A percentile compares a stretch with the other conserved stretches of the same genome.
Evolutionary conservation across 2,113 vertebrate species (phyloP).

Genomic region (Scalopus aquaticus): DNA sequence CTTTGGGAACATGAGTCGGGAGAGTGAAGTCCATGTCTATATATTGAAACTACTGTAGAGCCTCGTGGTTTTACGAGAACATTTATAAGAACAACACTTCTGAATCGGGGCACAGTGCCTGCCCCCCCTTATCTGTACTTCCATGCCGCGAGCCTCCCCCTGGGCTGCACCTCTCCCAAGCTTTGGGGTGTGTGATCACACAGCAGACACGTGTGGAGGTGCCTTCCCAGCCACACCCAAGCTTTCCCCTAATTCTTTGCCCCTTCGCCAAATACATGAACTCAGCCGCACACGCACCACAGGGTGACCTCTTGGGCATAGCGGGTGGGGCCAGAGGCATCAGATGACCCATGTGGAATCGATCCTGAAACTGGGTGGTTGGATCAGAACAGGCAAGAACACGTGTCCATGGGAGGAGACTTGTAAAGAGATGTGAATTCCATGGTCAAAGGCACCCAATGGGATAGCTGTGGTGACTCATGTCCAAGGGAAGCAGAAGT

Average conservation of each 20-base stretch:
- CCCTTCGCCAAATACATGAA: background rate
- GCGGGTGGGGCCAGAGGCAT: background rate
- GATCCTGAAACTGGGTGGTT: background rate
- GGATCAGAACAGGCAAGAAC: background rate
- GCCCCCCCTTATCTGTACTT: background rate
- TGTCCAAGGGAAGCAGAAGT: background rate
- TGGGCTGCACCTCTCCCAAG: background rate
- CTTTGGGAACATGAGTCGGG: background rate
- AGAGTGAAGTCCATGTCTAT: background rate
- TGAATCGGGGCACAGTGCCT: background rate
- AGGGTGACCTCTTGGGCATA: background rate
- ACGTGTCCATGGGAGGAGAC: background rate
- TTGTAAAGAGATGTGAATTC: background rate
- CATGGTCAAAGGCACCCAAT: too few relatives aligned
- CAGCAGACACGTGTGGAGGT: background rate
- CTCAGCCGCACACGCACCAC: rapidly evolving
- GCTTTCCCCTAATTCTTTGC: background rate
- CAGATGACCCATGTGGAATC: background rate
- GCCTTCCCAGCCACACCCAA: background rate
- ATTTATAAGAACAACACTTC: background rate
- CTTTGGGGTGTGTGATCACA: too few relatives aligned
- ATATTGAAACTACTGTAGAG: conserved; percentile 15
- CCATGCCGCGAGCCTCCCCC: background rate
- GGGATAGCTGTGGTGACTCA: background rate
- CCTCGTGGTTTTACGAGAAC: background rate